Conservation (phyloP, 2,888 invertebrate species). For the Gastrophysa polygoni region DNA sequence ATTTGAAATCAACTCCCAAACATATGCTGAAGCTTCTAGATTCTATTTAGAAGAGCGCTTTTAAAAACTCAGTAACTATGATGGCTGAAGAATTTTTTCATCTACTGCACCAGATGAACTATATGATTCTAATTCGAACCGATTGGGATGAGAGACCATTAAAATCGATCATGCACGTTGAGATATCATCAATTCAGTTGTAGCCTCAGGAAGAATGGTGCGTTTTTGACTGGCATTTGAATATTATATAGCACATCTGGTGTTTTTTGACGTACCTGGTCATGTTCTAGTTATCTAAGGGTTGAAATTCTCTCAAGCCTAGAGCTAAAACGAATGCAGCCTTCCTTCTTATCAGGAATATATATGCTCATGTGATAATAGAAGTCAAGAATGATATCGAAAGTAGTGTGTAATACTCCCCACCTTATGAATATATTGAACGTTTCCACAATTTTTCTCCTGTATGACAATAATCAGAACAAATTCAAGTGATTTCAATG, state of each 20-base stretch:
- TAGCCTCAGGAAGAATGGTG: constrained; percentile 22
- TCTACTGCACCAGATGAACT: background rate
- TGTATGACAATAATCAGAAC: too few species aligned
- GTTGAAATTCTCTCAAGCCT: background rate
- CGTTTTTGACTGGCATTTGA: constrained; percentile 27
- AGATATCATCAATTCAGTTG: constrained; percentile 15
- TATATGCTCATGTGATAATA: too few species aligned
- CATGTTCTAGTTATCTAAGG: background rate
- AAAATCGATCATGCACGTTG: background rate
- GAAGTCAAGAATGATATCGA: too few species aligned
- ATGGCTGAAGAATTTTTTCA: background rate
- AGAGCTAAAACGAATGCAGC: background rate
- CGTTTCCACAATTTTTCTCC: too few species aligned
- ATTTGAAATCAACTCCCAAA: too few species aligned
- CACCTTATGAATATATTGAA: too few species aligned
- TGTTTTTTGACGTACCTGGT: background rate
- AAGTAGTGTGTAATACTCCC: too few species aligned
- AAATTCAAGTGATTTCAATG: too few species aligned
- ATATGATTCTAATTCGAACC: background rate
- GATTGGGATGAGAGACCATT: background rate
- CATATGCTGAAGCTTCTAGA: too few species aligned
- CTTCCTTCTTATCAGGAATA: background rate
- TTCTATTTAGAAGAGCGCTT: too few species aligned
- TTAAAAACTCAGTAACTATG: too few species aligned
- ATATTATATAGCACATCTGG: constrained; percentile 8